Conservation (phyloP, 1,140 invertebrate species). For the Micrasema longulum region DNA sequence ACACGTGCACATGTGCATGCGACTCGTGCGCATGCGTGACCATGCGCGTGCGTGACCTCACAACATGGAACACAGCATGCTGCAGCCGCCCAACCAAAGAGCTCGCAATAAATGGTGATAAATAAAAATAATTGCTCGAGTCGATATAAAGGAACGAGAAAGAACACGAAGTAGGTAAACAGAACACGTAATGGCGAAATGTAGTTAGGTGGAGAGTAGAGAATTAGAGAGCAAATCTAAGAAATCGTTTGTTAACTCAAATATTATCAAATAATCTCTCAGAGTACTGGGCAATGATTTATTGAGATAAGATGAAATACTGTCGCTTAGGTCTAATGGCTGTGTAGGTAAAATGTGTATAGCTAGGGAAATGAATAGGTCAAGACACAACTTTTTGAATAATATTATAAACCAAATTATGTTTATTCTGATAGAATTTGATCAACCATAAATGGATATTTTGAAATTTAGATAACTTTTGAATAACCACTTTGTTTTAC, state of each 20-base stretch:
- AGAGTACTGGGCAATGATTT: constrained; percentile 46
- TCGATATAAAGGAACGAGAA: constrained; percentile 49
- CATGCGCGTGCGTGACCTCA: constrained; percentile 38
- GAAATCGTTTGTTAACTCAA: constrained; percentile 52
- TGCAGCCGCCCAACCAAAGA: constrained; percentile 50
- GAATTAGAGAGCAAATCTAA: constrained; percentile 52
- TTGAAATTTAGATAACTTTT: constrained; percentile 7
- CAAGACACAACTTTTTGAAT: constrained; percentile 47
- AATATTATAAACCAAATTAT: constrained; percentile 31
- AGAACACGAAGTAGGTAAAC: constrained; percentile 47
- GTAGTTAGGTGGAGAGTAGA: constrained; percentile 48
- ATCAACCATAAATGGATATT: constrained; percentile 18
- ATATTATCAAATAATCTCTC: constrained; percentile 51
- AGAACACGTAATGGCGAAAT: constrained; percentile 50
- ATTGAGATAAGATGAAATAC: constrained; percentile 48
- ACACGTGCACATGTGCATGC: background rate
- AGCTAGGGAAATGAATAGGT: constrained; percentile 46
- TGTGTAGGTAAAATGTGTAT: constrained; percentile 52
- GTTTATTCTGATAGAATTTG: constrained; percentile 26
- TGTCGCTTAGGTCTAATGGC: constrained; percentile 52
- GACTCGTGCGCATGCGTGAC: constrained; percentile 18
- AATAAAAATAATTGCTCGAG: constrained; percentile 41
- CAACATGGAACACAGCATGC: constrained; percentile 49
- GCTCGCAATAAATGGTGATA: constrained; percentile 41
- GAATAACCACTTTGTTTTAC: constrained; percentile 33